Percentiles rank a stretch among this genome's conserved stretches.
Conservation (phyloP, 2,113 vertebrate species). For the Eolophus roseicapilla region DNA sequence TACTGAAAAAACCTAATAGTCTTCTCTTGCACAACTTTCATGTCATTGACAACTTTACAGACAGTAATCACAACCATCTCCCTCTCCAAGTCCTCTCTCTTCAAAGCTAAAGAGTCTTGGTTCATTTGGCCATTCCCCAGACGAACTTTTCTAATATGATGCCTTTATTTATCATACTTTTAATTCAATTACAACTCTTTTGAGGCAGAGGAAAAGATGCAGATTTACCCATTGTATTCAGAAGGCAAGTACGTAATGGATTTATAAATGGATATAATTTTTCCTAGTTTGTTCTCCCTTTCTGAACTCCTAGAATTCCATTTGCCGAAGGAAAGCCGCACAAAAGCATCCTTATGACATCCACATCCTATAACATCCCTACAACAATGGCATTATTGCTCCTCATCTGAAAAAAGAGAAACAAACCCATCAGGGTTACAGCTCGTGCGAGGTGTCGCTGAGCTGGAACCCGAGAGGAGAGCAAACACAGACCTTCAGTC, state of each 20-base stretch:
- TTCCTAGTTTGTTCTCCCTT: neutral
- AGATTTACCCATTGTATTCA: fast-evolving
- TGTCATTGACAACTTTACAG: neutral
- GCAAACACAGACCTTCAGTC: neutral
- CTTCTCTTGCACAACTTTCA: neutral
- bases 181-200: fast-evolving
- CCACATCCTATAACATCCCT: neutral
- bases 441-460: neutral
- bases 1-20: neutral
- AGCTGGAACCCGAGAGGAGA: neutral
- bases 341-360: neutral
- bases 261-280: fast-evolving
- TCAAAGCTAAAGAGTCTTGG: fast-evolving
- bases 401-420: neutral
- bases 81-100: neutral
- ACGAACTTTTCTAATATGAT: fast-evolving
- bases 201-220: neutral
- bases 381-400: neutral
- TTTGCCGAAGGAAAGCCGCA: neutral
- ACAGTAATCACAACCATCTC: neutral
- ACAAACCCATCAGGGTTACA: neutral
- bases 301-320: neutral
- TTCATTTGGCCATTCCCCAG: fast-evolving
- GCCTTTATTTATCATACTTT: neutral
- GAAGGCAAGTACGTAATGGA: neutral